phyloP scores from a whole-genome alignment of 2,797 vertebrate species.

The Xiphorhynchus erythropygius region DNA sequence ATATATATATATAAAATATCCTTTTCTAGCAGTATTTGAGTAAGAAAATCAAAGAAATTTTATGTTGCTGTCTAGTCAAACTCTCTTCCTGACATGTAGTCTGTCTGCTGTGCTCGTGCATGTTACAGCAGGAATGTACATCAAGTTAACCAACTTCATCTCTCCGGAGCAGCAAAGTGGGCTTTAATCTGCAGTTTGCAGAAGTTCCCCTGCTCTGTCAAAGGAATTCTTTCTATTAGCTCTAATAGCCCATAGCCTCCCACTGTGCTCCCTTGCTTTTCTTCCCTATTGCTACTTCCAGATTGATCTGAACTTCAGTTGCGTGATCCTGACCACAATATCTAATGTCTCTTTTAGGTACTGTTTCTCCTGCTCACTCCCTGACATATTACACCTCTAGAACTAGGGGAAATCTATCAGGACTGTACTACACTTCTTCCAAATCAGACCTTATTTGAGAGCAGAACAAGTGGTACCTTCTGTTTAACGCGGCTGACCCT shows the following conservation, averaged over 20 bases:
- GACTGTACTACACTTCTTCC: background rate
- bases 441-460: background rate
- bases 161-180: background rate
- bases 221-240: background rate
- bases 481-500: background rate
- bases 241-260: background rate
- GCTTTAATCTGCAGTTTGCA: slow-evolving; percentile 4
- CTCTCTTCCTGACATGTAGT: background rate
- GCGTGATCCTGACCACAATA: background rate
- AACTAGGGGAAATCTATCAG: background rate
- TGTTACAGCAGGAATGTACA: background rate
- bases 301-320: background rate
- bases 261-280: background rate
- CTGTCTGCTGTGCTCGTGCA: background rate
- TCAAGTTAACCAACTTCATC: background rate
- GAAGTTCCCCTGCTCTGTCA: background rate
- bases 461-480: background rate
- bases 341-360: background rate
- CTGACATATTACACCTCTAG: background rate
- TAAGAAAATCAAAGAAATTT: background rate
- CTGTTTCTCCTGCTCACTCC: background rate
- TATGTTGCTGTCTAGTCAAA: background rate
- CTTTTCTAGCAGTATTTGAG: background rate
- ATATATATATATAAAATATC: background rate
- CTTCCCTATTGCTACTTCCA: background rate